These are phyloP conservation scores for Notospermus geniculatus DNA, from an alignment of 1,140 invertebrate species.

Conservation along the genomic window DNA sequence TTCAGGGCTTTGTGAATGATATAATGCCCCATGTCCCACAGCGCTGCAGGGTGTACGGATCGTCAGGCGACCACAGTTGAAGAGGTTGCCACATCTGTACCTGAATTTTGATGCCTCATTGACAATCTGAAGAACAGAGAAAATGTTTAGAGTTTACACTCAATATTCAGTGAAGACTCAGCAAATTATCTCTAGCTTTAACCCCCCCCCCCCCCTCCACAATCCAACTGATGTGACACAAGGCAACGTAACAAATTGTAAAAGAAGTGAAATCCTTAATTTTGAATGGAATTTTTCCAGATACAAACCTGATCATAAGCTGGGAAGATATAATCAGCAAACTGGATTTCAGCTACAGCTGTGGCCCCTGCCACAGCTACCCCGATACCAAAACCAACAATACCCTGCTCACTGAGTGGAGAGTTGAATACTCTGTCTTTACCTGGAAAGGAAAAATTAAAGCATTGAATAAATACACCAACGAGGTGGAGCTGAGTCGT, in stretches of 20 bases:
- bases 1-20: constrained; percentile 98
- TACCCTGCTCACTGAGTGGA: constrained; percentile 96
- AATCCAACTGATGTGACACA: too few relatives aligned
- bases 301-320: constrained; percentile 91
- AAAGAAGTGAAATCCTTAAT: too few relatives aligned
- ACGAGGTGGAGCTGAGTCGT: too few relatives aligned
- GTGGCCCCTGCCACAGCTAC: constrained; percentile 82
- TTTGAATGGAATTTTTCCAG: too few relatives aligned
- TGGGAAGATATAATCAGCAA: constrained; percentile 99
- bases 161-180: neutral
- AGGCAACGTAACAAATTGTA: too few relatives aligned
- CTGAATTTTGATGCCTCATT: constrained; percentile 89
- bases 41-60: constrained; percentile 79
- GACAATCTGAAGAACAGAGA: constrained; percentile 56
- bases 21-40: constrained; percentile 88
- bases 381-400: constrained; percentile 96
- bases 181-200: neutral
- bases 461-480: too few relatives aligned
- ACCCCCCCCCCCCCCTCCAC: too few relatives aligned
- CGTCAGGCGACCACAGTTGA: constrained; percentile 88
- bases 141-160: neutral
- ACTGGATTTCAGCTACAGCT: constrained; percentile 98
- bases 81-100: constrained; percentile 88
- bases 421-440: constrained; percentile 95
- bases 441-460: constrained; percentile 43